Evolutionary conservation across 2,888 invertebrate genomes (phyloP).

Genomic region (Coecobrya sp.): DNA sequence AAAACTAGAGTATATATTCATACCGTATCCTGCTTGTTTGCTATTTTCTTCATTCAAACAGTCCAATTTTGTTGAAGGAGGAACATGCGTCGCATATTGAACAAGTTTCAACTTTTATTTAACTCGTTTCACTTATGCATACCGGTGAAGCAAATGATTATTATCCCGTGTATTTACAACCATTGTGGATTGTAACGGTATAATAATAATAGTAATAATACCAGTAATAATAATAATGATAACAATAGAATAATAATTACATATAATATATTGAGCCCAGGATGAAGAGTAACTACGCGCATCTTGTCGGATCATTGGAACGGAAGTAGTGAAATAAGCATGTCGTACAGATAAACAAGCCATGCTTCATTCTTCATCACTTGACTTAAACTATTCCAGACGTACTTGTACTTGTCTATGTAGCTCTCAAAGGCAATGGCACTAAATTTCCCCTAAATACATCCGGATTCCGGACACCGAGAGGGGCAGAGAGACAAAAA

Average conservation of each 20-base stretch:
- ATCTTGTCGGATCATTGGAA: slow-evolving; percentile 10
- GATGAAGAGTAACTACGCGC: not conserved
- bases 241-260: not conserved
- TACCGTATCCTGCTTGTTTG: not conserved
- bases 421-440: not conserved
- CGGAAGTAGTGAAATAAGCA: slow-evolving; percentile 32
- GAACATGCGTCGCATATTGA: no score
- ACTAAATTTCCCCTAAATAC: slow-evolving; percentile 40
- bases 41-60: not conserved
- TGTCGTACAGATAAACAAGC: not conserved
- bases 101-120: no score
- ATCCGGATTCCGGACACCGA: slow-evolving; percentile 40
- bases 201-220: no score
- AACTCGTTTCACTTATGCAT: no score
- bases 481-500: not conserved
- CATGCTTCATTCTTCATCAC: not conserved
- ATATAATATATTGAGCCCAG: not conserved
- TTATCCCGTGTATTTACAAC: not conserved
- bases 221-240: not conserved
- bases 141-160: not conserved
- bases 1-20: not conserved
- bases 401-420: slow-evolving; percentile 2
- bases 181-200: no score
- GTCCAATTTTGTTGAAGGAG: not conserved
- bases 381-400: slow-evolving; percentile 18